Conservation (phyloP, 2,888 invertebrate species). For the Nomada hirtipes region DNA sequence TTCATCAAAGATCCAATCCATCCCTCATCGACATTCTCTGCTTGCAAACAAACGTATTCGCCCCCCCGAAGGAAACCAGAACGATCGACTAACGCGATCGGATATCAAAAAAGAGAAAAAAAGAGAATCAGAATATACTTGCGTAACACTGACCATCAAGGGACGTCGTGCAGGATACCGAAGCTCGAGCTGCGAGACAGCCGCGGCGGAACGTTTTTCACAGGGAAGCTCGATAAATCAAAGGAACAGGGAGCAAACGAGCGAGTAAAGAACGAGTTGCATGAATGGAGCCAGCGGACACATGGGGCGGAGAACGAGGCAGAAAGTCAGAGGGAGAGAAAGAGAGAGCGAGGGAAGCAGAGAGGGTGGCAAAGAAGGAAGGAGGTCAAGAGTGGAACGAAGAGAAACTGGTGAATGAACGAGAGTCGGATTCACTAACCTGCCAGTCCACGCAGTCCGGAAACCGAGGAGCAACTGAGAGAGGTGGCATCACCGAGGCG, state of each 20-base stretch:
- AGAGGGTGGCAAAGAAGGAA: conserved; percentile 48
- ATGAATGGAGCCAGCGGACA: conserved; percentile 44
- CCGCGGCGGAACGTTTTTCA: neutral
- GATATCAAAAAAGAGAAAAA: neutral
- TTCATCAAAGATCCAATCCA: too few relatives aligned
- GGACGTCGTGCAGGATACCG: neutral
- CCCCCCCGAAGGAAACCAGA: neutral
- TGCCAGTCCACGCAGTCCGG: conserved; percentile 81
- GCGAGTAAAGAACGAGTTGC: conserved; percentile 44
- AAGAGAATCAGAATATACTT: neutral
- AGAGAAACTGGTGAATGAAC: conserved; percentile 76
- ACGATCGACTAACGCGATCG: too few relatives aligned
- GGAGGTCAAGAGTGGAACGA: conserved; percentile 58
- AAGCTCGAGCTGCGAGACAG: neutral
- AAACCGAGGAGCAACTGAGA: conserved; percentile 82
- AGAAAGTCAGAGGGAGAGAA: conserved; percentile 22
- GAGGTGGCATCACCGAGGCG: conserved; percentile 70
- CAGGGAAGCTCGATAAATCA: conserved; percentile 23
- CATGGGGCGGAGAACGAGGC: conserved; percentile 31
- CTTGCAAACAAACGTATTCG: neutral
- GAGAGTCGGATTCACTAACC: conserved; percentile 77
- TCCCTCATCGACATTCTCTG: too few relatives aligned
- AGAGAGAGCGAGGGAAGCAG: conserved; percentile 21
- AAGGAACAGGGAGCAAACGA: conserved; percentile 23
- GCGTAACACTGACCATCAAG: conserved; percentile 12